These are phyloP conservation scores for Drosophila testacea DNA, from an alignment of 2,888 invertebrate genomes.

Conservation along the genomic window DNA sequence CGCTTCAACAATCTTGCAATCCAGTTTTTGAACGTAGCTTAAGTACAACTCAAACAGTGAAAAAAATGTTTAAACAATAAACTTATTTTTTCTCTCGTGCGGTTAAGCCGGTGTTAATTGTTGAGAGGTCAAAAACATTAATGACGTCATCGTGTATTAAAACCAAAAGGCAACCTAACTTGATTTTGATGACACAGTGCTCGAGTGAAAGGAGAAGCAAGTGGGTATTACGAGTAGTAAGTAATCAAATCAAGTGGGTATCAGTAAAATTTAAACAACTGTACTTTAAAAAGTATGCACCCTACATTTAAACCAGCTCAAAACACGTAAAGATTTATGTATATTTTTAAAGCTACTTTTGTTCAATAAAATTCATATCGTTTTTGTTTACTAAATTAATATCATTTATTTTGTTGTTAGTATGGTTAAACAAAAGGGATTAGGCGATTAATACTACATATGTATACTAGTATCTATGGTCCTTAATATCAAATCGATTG, in stretches of 20 bases:
- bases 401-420: conserved; percentile 32
- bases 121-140: conserved; percentile 71
- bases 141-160: conserved; percentile 56
- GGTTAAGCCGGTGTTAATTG: conserved; percentile 59
- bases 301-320: too few relatives aligned
- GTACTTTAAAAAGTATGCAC: too few relatives aligned
- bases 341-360: not conserved
- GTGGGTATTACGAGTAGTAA: not conserved
- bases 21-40: conserved; percentile 53
- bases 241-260: not conserved
- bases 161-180: not conserved
- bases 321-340: too few relatives aligned
- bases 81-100: conserved; percentile 32
- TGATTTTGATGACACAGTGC: conserved; percentile 40
- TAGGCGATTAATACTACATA: conserved; percentile 4
- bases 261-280: not conserved
- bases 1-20: conserved; percentile 46
- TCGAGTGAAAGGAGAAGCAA: conserved; percentile 37
- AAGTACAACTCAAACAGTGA: conserved; percentile 31
- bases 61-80: conserved; percentile 52
- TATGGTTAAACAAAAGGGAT: conserved; percentile 7
- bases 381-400: conserved; percentile 8
- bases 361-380: not conserved
- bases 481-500: conserved; percentile 1
- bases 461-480: conserved; percentile 18